A percentile compares a stretch with the other conserved stretches of the same genome.
phyloP scores from a whole-genome alignment of 2,113 vertebrate genomes.

The Cyanoderma ruficeps region DNA sequence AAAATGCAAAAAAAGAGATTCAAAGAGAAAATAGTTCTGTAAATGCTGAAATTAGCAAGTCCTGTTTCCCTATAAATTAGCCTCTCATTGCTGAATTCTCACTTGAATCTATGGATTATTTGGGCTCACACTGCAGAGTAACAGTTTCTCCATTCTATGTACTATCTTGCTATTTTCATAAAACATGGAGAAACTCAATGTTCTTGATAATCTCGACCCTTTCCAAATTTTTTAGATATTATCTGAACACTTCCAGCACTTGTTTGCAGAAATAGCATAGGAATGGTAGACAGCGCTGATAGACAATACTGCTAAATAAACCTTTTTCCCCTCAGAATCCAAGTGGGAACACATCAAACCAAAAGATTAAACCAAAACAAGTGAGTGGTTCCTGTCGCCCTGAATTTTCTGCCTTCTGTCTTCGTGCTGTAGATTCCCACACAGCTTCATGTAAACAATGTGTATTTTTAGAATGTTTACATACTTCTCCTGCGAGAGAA shows the following conservation, averaged over 20 bases:
- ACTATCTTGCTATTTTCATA: neutral
- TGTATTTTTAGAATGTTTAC: too few species aligned
- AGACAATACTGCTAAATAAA: neutral
- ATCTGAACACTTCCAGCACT: neutral
- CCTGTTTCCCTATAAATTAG: neutral
- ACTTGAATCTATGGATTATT: neutral
- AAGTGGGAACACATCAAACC: neutral
- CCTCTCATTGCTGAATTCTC: neutral
- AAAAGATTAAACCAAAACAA: neutral
- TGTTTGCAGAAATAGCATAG: neutral
- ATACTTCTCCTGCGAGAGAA: too few species aligned
- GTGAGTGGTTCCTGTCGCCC: neutral
- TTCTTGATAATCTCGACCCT: neutral
- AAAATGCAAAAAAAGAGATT: fast-evolving
- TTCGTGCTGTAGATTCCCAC: too few species aligned
- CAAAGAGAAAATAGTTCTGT: neutral
- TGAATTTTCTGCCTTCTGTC: too few species aligned
- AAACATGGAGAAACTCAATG: neutral
- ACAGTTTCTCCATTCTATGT: neutral
- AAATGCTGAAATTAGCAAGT: neutral
- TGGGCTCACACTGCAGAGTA: neutral
- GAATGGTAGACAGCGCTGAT: neutral
- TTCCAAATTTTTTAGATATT: too few species aligned
- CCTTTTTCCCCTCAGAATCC: neutral
- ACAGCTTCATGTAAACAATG: too few species aligned